Evolutionary conservation across 2,888 invertebrate species (phyloP).

Genomic region (Tipula confusa): DNA sequence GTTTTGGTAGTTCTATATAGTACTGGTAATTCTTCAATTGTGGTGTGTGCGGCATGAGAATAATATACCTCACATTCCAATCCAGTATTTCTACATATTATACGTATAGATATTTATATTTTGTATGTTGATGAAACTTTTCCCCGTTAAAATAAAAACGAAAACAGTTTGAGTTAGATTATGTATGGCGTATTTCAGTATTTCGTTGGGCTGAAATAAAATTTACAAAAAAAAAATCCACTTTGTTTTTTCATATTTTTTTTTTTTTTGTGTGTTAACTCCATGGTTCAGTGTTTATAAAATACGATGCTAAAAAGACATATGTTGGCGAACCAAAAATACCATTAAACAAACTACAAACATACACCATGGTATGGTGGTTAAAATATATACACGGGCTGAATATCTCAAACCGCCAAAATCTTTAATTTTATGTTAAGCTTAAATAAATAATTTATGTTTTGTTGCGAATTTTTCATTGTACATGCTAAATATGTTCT

Average conservation of each 20-base stretch:
- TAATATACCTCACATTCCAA: neutral
- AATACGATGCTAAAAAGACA: neutral
- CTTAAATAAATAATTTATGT: slow-evolving; percentile 12
- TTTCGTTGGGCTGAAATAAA: neutral
- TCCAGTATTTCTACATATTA: neutral
- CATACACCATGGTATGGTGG: neutral
- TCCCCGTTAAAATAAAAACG: neutral
- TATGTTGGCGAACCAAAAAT: slow-evolving; percentile 28
- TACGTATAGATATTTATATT: neutral
- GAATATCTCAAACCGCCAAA: neutral
- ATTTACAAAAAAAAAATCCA: too few species aligned
- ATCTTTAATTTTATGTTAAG: slow-evolving; percentile 25
- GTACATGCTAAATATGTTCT: neutral
- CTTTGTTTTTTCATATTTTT: neutral
- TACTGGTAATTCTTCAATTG: neutral
- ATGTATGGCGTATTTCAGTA: neutral
- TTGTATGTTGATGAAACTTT: neutral
- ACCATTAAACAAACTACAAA: slow-evolving; percentile 15
- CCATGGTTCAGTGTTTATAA: neutral
- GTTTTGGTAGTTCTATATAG: neutral
- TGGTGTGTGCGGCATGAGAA: neutral
- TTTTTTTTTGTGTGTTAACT: neutral
- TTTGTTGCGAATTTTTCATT: neutral
- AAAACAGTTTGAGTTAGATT: slow-evolving; percentile 1
- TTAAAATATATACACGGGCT: neutral